phyloP scores from a whole-genome alignment of 2,797 vertebrate genomes.

The Knipowitschia caucasica region DNA sequence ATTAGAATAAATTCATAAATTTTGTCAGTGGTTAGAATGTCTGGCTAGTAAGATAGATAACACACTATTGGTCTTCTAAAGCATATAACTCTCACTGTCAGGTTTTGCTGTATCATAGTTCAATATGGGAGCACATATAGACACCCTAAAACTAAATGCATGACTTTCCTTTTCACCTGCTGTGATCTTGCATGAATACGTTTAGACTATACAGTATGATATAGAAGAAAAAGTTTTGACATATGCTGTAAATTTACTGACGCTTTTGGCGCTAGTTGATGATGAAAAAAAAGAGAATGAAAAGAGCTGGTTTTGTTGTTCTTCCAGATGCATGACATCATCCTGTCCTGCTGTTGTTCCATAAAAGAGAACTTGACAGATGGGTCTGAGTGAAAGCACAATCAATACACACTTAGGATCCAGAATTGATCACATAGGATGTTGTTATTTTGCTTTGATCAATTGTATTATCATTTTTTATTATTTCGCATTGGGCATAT shows the following conservation, averaged over 20 bases:
- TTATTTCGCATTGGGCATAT: too few relatives aligned
- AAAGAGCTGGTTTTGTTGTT: conserved; percentile 44
- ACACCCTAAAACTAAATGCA: too few relatives aligned
- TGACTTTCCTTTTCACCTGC: too few relatives aligned
- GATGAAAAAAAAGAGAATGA: not conserved
- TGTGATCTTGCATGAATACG: too few relatives aligned
- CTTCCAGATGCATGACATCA: conserved; percentile 56
- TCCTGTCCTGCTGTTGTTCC: conserved; percentile 55
- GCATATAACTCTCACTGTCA: too few relatives aligned
- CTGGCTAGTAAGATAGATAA: too few relatives aligned
- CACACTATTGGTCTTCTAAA: too few relatives aligned
- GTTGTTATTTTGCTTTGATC: conserved; percentile 15
- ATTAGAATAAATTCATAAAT: too few relatives aligned
- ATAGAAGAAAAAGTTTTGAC: not conserved
- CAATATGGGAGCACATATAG: too few relatives aligned
- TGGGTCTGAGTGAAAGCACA: conserved; percentile 50
- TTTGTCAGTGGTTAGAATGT: too few relatives aligned
- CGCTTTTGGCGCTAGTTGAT: not conserved
- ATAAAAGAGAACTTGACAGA: conserved; percentile 55
- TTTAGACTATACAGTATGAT: too few relatives aligned
- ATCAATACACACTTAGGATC: conserved; percentile 58
- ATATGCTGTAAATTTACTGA: conserved; percentile 6
- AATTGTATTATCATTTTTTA: conserved; percentile 14
- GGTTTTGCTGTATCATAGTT: too few relatives aligned
- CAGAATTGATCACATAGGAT: conserved; percentile 44